phyloP scores from a whole-genome alignment of 2,888 invertebrate genomes.

The Deroplatys truncata region DNA sequence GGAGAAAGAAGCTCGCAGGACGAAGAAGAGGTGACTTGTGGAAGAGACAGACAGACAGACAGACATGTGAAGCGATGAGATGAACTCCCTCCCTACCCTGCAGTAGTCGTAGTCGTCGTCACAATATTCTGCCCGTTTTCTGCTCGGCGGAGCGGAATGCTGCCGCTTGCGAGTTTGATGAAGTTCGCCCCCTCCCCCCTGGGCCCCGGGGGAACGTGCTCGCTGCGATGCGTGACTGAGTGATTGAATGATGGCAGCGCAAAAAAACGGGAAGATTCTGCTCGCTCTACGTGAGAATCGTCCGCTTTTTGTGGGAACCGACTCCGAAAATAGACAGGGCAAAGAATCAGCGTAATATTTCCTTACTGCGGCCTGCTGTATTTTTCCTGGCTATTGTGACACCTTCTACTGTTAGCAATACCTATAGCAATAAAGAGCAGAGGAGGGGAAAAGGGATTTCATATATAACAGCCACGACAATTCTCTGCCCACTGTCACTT shows the following conservation, averaged over 20 bases:
- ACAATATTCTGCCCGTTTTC: conserved; percentile 28
- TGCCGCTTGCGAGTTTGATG: conserved; percentile 26
- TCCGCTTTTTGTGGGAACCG: background rate
- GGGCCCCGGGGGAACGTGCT: conserved; percentile 1
- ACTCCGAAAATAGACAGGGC: background rate
- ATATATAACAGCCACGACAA: too few relatives aligned
- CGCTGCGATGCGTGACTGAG: background rate
- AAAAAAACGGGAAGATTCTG: background rate
- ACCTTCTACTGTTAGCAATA: too few relatives aligned
- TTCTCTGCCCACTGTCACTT: too few relatives aligned
- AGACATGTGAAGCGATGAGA: background rate
- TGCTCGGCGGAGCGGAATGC: conserved; percentile 28
- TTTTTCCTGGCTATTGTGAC: too few relatives aligned
- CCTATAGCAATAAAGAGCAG: too few relatives aligned
- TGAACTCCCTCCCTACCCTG: background rate
- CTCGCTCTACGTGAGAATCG: background rate
- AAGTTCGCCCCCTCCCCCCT: conserved; percentile 20
- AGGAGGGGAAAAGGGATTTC: too few relatives aligned
- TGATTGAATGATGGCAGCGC: background rate
- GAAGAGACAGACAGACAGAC: background rate
- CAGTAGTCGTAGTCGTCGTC: background rate
- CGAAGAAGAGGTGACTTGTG: background rate
- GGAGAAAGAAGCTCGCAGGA: background rate
- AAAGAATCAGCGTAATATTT: background rate
- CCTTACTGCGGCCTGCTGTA: background rate